Evolutionary conservation across 2,797 vertebrate species (phyloP).

Genomic region (Sardinella longiceps): DNA sequence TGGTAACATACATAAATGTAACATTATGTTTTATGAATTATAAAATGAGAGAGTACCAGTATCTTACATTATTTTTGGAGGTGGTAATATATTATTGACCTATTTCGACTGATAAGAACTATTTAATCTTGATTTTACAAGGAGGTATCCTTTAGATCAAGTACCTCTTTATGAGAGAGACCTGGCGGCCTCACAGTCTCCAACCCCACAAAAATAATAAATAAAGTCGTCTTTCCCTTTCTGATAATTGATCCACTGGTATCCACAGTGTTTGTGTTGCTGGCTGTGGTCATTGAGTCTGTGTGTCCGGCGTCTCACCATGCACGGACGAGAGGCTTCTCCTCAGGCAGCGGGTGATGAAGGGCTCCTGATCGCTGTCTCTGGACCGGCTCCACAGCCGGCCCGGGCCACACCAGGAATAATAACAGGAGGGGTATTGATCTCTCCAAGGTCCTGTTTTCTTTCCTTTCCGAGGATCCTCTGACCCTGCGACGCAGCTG

Average conservation of each 20-base stretch:
- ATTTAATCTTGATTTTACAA: no score
- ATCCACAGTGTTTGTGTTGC: background rate
- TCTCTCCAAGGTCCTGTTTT: constrained; percentile 57
- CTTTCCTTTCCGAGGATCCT: constrained; percentile 58
- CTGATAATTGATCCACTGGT: background rate
- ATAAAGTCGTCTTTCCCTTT: background rate
- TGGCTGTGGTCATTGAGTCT: background rate
- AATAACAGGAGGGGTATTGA: constrained; percentile 59
- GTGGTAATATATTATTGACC: background rate
- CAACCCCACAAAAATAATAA: no score
- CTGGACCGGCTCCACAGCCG: constrained; percentile 45
- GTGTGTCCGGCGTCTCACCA: background rate
- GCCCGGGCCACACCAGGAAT: constrained; percentile 48
- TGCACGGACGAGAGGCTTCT: background rate
- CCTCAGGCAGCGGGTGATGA: constrained; percentile 50
- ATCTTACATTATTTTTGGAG: background rate
- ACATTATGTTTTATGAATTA: background rate
- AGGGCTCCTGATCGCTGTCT: constrained; percentile 55
- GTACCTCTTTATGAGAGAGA: no score
- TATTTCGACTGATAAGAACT: background rate
- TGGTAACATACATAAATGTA: background rate
- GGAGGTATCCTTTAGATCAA: no score
- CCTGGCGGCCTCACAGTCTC: no score
- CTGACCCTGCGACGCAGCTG: constrained; percentile 61
- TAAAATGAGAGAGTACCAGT: background rate